phyloP scores from a whole-genome alignment of 1,140 invertebrate species.

The Anadara kagoshimensis region DNA sequence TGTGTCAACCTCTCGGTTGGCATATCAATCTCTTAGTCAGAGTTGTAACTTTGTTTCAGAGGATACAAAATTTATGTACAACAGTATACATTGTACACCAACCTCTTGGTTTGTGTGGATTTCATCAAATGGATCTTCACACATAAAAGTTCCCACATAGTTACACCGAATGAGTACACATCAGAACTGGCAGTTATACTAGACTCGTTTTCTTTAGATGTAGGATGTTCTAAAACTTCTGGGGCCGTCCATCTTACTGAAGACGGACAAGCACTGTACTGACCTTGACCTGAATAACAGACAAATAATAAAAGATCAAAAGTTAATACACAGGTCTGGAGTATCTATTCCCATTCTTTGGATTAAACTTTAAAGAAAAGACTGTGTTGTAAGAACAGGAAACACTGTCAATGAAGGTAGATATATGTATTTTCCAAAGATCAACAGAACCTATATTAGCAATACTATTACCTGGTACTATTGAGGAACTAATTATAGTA shows the following conservation, averaged over 20 bases:
- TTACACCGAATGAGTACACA: constrained; percentile 95
- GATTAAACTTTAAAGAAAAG: background rate
- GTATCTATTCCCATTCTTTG: background rate
- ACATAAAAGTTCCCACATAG: constrained; percentile 97
- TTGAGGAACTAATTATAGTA: no score
- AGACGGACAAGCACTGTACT: constrained; percentile 66
- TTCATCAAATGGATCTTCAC: constrained; percentile 75
- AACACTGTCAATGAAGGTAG: background rate
- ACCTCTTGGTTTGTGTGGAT: constrained; percentile 57
- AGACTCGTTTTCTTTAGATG: constrained; percentile 48
- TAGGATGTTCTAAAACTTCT: constrained; percentile 62
- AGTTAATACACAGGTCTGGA: background rate
- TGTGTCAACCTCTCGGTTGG: no score
- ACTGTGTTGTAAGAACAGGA: background rate
- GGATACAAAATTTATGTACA: no score
- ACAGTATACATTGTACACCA: no score
- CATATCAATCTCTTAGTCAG: no score
- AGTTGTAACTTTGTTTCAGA: no score
- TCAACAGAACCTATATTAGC: no score
- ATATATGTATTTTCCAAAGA: background rate
- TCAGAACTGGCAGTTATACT: constrained; percentile 89
- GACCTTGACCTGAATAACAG: constrained; percentile 59
- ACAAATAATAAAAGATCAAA: background rate
- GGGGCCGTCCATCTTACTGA: constrained; percentile 69
- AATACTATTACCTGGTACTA: no score